A percentile compares a stretch with the other conserved stretches of the same genome.
Evolutionary conservation across 1,140 invertebrate genomes (phyloP).

Genomic region (Sipha flava): DNA sequence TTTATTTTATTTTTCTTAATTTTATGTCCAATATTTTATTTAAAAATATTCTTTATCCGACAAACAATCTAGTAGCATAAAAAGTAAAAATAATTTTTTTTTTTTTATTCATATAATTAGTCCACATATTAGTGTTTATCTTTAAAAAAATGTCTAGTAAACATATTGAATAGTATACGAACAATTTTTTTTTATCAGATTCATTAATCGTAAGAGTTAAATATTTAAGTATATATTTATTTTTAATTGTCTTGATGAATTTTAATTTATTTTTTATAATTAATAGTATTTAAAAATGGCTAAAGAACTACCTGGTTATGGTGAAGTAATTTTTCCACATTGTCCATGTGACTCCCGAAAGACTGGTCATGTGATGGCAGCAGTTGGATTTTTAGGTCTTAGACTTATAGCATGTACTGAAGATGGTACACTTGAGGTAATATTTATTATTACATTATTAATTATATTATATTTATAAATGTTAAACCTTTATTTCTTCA

Average conservation of each 20-base stretch:
- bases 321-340: constrained; percentile 86
- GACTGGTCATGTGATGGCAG: constrained; percentile 80
- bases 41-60: too few species aligned
- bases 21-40: too few species aligned
- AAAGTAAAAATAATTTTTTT: too few species aligned
- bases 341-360: constrained; percentile 89
- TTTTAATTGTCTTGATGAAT: background rate
- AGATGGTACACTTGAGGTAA: constrained; percentile 70
- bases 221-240: background rate
- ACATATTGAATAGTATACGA: too few species aligned
- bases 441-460: background rate
- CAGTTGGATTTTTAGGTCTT: constrained; percentile 62
- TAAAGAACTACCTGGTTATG: constrained; percentile 79
- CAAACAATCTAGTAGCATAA: too few species aligned
- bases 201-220: background rate
- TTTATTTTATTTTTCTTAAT: too few species aligned
- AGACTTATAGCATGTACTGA: constrained; percentile 80
- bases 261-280: background rate
- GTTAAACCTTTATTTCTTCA: too few species aligned
- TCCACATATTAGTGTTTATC: too few species aligned
- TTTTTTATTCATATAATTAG: too few species aligned
- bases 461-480: background rate
- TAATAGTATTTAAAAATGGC: constrained; percentile 74
- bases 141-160: too few species aligned
- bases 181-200: too few species aligned